Conservation (phyloP, 2,113 vertebrate species). For the Alouatta palliata region DNA sequence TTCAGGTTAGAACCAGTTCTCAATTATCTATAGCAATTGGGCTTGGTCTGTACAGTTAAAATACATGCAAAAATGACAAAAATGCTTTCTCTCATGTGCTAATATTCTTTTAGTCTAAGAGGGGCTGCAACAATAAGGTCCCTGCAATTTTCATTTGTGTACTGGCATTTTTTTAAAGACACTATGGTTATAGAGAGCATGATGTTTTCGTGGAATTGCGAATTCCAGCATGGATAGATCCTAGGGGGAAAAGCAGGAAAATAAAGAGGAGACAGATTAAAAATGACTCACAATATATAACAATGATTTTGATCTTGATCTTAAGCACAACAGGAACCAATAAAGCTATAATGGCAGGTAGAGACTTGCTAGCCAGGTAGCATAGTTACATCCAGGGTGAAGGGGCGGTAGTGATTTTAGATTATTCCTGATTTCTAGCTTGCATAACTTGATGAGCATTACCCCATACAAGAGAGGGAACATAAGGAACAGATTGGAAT, state of each 20-base stretch:
- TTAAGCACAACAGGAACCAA: not conserved
- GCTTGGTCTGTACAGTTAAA: not conserved
- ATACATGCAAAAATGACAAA: not conserved
- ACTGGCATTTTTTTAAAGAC: not conserved
- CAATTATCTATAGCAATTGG: not conserved
- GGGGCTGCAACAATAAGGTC: not conserved
- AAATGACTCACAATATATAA: not conserved
- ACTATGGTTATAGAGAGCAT: fast-evolving
- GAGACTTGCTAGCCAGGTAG: not conserved
- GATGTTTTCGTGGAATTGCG: not conserved
- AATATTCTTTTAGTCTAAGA: not conserved
- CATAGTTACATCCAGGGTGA: not conserved
- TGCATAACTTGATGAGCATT: not conserved
- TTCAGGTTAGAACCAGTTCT: not conserved
- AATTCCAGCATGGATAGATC: not conserved
- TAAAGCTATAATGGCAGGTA: not conserved
- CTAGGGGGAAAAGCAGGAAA: not conserved
- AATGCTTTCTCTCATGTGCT: not conserved
- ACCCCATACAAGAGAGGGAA: not conserved
- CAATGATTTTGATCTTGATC: not conserved
- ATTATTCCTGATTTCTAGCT: not conserved
- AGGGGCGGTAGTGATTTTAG: not conserved
- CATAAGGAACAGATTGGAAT: not conserved
- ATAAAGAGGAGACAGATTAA: not conserved
- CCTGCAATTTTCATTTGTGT: not conserved